Conservation (phyloP, 2,113 vertebrate genomes). For the Aldabrachelys gigantea region DNA sequence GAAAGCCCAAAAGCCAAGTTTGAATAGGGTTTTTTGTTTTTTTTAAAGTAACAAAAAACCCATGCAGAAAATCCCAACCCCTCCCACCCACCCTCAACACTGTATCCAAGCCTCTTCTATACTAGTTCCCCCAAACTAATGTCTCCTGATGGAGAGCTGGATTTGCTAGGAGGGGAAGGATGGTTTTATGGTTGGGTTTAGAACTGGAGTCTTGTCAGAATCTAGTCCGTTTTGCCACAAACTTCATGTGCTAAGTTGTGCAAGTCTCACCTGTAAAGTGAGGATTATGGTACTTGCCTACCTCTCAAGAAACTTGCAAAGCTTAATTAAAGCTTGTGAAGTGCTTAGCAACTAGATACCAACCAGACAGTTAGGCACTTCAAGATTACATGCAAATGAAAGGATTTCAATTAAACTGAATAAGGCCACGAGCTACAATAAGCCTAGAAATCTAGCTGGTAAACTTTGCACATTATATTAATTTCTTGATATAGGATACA, state of each 20-base stretch:
- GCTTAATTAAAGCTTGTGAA: not conserved
- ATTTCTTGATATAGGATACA: accelerated
- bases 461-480: not conserved
- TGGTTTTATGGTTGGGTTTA: not conserved
- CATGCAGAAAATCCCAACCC: too few species aligned
- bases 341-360: not conserved
- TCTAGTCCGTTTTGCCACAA: not conserved
- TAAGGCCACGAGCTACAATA: not conserved
- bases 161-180: not conserved
- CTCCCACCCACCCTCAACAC: too few species aligned
- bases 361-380: not conserved
- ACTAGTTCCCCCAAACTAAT: not conserved
- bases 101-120: not conserved
- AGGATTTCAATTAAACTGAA: not conserved
- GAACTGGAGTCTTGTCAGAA: not conserved
- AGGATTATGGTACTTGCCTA: not conserved
- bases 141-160: not conserved
- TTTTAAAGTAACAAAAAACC: not conserved
- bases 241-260: not conserved
- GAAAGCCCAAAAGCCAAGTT: not conserved
- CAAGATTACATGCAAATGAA: not conserved
- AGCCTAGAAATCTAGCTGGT: not conserved
- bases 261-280: not conserved
- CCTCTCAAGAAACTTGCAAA: not conserved
- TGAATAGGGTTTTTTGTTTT: not conserved